These are phyloP conservation scores for Acronicta aceris DNA, from an alignment of 2,888 invertebrate species.

Conservation along the genomic window DNA sequence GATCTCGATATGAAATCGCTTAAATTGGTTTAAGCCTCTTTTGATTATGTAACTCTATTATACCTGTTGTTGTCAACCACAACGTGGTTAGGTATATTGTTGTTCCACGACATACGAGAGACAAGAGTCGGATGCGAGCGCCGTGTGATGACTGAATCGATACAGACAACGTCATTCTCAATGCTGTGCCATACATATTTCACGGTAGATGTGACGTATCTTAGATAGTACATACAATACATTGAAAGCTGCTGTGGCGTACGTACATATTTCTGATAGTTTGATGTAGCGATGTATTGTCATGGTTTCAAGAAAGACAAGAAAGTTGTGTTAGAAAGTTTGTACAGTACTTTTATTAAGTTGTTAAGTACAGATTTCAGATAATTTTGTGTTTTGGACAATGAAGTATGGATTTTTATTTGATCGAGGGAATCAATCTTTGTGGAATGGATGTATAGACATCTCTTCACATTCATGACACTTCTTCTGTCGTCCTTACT, in stretches of 20 bases:
- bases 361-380: too few species aligned
- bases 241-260: slow-evolving; percentile 4
- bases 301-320: background rate
- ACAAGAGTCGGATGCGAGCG: slow-evolving; percentile 64
- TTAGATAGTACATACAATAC: slow-evolving; percentile 5
- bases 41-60: slow-evolving; percentile 57
- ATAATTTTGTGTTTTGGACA: too few species aligned
- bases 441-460: too few species aligned
- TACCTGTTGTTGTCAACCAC: slow-evolving; percentile 51
- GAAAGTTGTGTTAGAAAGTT: too few species aligned
- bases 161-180: slow-evolving; percentile 54
- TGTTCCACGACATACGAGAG: slow-evolving; percentile 48
- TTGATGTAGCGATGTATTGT: background rate
- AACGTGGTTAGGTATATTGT: slow-evolving; percentile 55
- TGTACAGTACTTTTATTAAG: too few species aligned
- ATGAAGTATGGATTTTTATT: too few species aligned
- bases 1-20: slow-evolving; percentile 32
- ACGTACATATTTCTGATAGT: background rate
- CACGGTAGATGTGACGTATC: slow-evolving; percentile 32
- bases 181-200: slow-evolving; percentile 55
- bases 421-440: too few species aligned
- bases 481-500: too few species aligned
- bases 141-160: slow-evolving; percentile 66
- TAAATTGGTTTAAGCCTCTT: slow-evolving; percentile 55
- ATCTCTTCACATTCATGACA: too few species aligned